These are phyloP conservation scores for Alethe diademata DNA, from an alignment of 2,113 vertebrate genomes.

Conservation along the genomic window DNA sequence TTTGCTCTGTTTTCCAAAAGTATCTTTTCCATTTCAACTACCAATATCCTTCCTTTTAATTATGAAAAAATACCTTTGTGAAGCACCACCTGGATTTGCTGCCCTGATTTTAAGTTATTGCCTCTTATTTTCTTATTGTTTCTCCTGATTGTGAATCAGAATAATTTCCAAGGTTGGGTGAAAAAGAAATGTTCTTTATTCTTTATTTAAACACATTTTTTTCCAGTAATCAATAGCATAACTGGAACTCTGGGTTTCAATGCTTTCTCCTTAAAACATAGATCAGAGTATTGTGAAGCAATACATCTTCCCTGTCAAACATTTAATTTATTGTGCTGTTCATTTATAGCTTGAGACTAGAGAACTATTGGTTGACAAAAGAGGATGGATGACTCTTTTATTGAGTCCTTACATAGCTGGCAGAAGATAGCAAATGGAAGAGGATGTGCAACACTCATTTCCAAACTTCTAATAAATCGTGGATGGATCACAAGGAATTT, in stretches of 20 bases:
- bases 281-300: slow-evolving; percentile 40
- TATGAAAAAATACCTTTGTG: neutral
- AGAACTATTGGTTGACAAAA: slow-evolving; percentile 58
- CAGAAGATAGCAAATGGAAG: slow-evolving; percentile 25
- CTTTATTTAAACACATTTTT: slow-evolving; percentile 22
- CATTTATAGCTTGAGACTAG: slow-evolving; percentile 57
- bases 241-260: slow-evolving; percentile 45
- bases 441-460: slow-evolving; percentile 2
- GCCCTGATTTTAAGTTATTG: neutral
- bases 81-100: neutral
- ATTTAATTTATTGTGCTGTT: slow-evolving; percentile 68
- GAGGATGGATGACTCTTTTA: slow-evolving; percentile 55
- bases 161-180: neutral
- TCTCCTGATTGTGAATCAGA: slow-evolving; percentile 12
- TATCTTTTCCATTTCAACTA: neutral
- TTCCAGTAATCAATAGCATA: slow-evolving; percentile 23
- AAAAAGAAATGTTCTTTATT: slow-evolving; percentile 17
- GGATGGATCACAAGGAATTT: neutral
- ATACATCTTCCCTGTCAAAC: slow-evolving; percentile 55
- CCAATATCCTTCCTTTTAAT: slow-evolving; percentile 23
- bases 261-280: slow-evolving; percentile 54
- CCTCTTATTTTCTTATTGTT: neutral
- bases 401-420: slow-evolving; percentile 40
- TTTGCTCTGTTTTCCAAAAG: neutral
- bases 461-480: slow-evolving; percentile 8